phyloP scores from a whole-genome alignment of 2,113 vertebrate genomes.

The Cynopterus brachyotis region DNA sequence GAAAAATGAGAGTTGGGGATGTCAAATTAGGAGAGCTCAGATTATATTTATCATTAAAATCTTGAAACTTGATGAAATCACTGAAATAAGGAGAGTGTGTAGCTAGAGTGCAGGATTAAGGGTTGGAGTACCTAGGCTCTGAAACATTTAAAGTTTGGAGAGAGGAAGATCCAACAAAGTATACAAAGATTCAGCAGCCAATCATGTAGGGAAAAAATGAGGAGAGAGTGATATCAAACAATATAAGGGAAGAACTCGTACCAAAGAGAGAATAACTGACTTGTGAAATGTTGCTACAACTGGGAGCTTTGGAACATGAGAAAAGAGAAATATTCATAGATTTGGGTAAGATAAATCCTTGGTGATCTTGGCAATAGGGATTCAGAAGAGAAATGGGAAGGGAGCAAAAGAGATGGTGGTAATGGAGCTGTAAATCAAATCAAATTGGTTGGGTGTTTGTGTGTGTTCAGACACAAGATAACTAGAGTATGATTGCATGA shows the following conservation, averaged over 20 bases:
- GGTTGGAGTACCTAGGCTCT: background rate
- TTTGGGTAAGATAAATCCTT: background rate
- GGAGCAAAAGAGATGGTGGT: background rate
- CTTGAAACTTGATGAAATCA: background rate
- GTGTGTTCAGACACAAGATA: background rate
- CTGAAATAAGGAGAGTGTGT: background rate
- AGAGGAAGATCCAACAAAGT: too few species aligned
- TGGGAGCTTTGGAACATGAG: background rate
- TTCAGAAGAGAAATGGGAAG: background rate
- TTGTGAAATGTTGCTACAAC: background rate
- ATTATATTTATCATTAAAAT: background rate
- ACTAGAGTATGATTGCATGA: background rate
- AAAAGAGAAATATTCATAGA: background rate
- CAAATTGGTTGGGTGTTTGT: background rate
- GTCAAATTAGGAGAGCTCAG: background rate
- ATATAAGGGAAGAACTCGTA: background rate
- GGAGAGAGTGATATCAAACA: background rate
- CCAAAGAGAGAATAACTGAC: background rate
- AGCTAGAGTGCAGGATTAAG: background rate
- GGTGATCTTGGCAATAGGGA: background rate
- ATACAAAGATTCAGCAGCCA: background rate
- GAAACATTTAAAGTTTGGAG: background rate
- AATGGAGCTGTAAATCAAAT: background rate
- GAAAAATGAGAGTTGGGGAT: background rate
- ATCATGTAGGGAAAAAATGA: background rate